Base-by-base conservation (phyloP, 2,888 invertebrate genomes). In the Cataglyphis cursor region DNA sequence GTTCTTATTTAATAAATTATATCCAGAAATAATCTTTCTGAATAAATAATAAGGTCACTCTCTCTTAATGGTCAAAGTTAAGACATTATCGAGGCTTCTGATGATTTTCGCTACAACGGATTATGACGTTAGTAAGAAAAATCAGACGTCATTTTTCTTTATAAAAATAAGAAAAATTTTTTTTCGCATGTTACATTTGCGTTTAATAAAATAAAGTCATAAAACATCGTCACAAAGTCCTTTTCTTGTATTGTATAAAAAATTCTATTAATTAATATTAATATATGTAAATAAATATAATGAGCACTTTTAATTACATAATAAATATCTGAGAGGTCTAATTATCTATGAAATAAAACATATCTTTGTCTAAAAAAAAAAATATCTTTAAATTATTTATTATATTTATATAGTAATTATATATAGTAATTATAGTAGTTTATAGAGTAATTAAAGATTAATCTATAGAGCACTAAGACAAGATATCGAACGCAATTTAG, bases 81-180 rank as follows among this genome's bases (percentile, higher is more conserved):
- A 73, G 12, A 18, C 1, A 24, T 38, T 73, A 73, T 73, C 8
- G 24, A 3, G 8, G 3, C 15, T 48, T n/a, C n/a, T 10, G n/a
- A 70, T 35, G 4, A 70, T 15, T 70, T 12, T 2, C 15, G 15
- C 21, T 15, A 6, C 8, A 65, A 3, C 3, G 12, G 8, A 51
- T 48, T 54, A 70, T 70, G n/a, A 72, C 15, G 35, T 21, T 35
- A 61, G 15, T 0, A n/a, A 8, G 38, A 41, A 28, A 73, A 73
- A 59, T 41, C n/a, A 41, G n/a, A 28, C 8, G 8, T 73, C 15
- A 59, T 59, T 41, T 44, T 74, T 61, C 15, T 8, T 41, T n/a
- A 44, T 15, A 8, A 31, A 54, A 6, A 21, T 0, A 5, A 35
- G 24, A 38, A n/a, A 35, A 72, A 10, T 8, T 10, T 38, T 38